Base-by-base conservation (phyloP, 2,888 invertebrate species). In the Lycaena phlaeas region DNA sequence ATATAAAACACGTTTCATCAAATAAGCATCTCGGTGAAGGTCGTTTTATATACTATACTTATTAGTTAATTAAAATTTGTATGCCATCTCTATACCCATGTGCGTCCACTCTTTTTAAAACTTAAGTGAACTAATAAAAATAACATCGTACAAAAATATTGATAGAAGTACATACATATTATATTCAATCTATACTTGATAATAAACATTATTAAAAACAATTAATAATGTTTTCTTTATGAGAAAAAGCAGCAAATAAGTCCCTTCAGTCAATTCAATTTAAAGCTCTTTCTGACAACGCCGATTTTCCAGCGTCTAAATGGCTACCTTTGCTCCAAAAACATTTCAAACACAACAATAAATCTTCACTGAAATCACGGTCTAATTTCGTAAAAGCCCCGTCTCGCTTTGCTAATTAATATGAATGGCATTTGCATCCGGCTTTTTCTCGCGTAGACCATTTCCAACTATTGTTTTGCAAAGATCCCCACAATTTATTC, bases 341-440 rank as follows among this genome's bases (percentile, higher is more conserved):
- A 76, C 75, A 73, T 82, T 81, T 77, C 71, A 75, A 78, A 78
- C 77, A 78, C 74, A 77, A 79, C 77, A 79, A 84, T 82, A 84
- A 82, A 84, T 84, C 82, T 82, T 70, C 72, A 67, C 69, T 76
- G 77, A 71, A 84, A 84, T 84, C 84, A 81, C 79, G 78, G 74
- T 77, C 81, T 82, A 84, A 82, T 84, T 82, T 82, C 77, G 82
- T 82, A 81, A 84, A 82, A 84, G 84, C 82, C 75, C 76, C 76
- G 75, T 82, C 78, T 82, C 81, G 82, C 82, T 81, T 78, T 82
- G 76, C 81, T 84, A 84, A 84, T 84, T 84, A 84, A 84, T 82
- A 84, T 82, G 82, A 82, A 84, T 82, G 75, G 82, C 78, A 79
- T 82, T 84, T 84, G 79, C 82, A 84, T 82, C 81, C 81, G 77